phyloP scores from a whole-genome alignment of 2,113 vertebrate genomes.

The Istiophorus platypterus region DNA sequence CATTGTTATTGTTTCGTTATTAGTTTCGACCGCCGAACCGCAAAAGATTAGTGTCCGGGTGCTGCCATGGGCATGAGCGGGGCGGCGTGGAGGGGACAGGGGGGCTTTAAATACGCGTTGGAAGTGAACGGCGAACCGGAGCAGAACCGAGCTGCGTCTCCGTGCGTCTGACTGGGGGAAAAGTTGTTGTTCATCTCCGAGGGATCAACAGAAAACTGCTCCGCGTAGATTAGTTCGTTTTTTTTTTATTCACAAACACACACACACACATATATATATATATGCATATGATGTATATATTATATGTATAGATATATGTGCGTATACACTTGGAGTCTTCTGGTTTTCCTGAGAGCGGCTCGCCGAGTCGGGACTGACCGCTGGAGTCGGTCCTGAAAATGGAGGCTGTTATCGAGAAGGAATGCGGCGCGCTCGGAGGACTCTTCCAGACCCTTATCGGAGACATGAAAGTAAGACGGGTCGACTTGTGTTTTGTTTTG shows the following conservation, averaged over 20 bases:
- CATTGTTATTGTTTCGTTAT: too few relatives aligned
- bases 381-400: slow-evolving; percentile 80
- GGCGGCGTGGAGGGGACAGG: slow-evolving; percentile 59
- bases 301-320: too few relatives aligned
- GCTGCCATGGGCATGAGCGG: slow-evolving; percentile 62
- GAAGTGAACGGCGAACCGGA: slow-evolving; percentile 44
- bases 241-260: too few relatives aligned
- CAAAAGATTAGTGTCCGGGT: neutral
- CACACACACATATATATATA: too few relatives aligned
- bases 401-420: slow-evolving; percentile 88
- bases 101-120: slow-evolving; percentile 79
- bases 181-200: neutral
- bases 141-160: slow-evolving; percentile 7
- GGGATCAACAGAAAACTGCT: neutral
- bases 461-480: slow-evolving; percentile 86
- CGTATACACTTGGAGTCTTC: neutral
- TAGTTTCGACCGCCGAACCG: neutral
- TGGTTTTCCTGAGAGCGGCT: slow-evolving; percentile 55
- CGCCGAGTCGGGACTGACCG: slow-evolving; percentile 70
- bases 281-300: too few relatives aligned
- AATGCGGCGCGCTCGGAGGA: slow-evolving; percentile 88
- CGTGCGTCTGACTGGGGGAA: neutral
- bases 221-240: neutral
- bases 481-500: neutral
- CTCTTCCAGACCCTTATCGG: slow-evolving; percentile 88